Evolutionary conservation across 2,797 vertebrate genomes (phyloP), one percentile per base, ranked within the genome.

Genomic region (Philypnodon macrostomus): DNA sequence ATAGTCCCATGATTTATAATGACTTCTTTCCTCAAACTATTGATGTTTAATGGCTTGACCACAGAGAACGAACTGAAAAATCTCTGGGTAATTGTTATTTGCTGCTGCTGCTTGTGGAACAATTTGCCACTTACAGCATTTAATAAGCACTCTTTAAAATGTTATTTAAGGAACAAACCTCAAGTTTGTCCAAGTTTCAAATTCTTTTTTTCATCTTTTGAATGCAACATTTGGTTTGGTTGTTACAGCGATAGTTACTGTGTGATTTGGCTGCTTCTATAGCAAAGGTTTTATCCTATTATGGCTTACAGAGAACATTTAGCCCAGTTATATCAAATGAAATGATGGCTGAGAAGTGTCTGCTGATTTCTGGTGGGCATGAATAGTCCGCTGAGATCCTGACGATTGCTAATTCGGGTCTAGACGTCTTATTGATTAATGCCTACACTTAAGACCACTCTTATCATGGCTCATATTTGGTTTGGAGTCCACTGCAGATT

Each of bases 401-500:
- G 33, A n/a, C 57, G 59, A 54, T 58, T 44, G 68, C 68, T 78
- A 27, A 33, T 34, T 60, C 53, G 57, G 30, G 31, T 48, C 57
- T 59, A 46, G 54, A 60, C 7, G 27, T 56, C 38, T 52, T 51
- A 67, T 63, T 76, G 59, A 83, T 69, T 46, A 59, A 78, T 67
- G 53, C 36, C 53, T 57, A 40, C 40, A 53, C 46, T 36, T 47
- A 38, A 50, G 34, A 53, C 32, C 23, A 40, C 56, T 72, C 40
- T 70, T 76, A 81, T 84, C 56, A 18, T 15, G 39, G 14, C n/a
- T 57, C 24, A 47, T 66, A 50, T 78, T 84, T 70, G 56, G 23
- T 47, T 84, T 85, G 81, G 83, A 70, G 49, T 53, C 23, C 29
- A 26, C 21, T 17, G 59, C 9, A 30, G 15, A 80, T 77, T 79